These are phyloP conservation scores for Tachycineta bicolor DNA, from an alignment of 2,113 vertebrate species.

Conservation along the genomic window DNA sequence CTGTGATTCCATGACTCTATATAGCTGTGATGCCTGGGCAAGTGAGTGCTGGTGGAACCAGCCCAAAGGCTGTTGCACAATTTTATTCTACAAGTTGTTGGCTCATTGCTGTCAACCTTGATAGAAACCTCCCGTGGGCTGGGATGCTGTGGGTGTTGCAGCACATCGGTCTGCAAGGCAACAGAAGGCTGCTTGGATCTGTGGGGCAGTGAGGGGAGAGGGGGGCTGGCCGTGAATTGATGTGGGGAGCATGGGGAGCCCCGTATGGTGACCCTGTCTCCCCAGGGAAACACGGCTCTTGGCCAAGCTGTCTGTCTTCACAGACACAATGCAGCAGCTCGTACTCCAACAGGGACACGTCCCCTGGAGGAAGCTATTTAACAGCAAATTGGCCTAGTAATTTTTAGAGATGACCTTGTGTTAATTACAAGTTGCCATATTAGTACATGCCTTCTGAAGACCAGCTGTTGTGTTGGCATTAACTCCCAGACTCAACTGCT, in stretches of 20 bases:
- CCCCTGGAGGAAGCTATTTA: conserved; percentile 64
- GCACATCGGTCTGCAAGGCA: neutral
- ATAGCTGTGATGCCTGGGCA: neutral
- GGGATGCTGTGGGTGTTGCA: neutral
- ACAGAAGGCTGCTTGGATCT: conserved; percentile 20
- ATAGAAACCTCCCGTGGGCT: neutral
- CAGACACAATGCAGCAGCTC: neutral
- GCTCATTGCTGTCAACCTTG: neutral
- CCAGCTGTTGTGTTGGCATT: conserved; percentile 70
- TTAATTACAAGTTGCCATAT: conserved; percentile 70
- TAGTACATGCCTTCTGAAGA: conserved; percentile 65
- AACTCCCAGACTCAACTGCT: conserved; percentile 49
- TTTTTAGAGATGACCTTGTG: conserved; percentile 68
- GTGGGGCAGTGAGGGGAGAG: neutral
- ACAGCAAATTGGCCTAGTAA: conserved; percentile 64
- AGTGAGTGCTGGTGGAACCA: neutral
- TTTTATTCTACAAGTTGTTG: neutral
- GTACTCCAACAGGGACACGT: neutral
- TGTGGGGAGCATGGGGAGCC: neutral
- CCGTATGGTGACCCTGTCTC: neutral
- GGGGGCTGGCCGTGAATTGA: neutral
- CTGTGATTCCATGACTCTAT: neutral
- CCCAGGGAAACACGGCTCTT: neutral
- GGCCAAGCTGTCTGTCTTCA: neutral
- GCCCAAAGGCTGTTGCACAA: neutral